Base-by-base conservation (phyloP, 2,797 vertebrate species). In the Microhierax caerulescens region DNA sequence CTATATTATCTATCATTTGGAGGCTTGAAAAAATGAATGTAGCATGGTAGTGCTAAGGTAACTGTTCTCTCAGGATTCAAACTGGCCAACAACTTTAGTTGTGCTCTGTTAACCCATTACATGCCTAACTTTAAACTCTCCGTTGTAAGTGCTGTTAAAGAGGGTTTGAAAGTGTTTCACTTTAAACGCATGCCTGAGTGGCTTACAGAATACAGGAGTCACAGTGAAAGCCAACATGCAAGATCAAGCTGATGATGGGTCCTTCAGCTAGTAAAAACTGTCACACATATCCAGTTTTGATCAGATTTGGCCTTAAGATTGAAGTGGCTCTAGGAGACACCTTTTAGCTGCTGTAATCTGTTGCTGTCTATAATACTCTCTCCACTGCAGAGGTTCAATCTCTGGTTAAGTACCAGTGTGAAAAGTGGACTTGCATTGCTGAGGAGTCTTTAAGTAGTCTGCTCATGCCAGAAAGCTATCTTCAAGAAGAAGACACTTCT, bases 231-330 rank as follows among this genome's bases (percentile, higher is more conserved):
- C 22, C 41, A 77, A 41, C 25, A 36, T 43, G 60, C 25, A 56
- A 56, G 23, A 70, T 3, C 1, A 6, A 73, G 57, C 16, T 28
- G 51, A n/a, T 0, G 1, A 12, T 32, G 30, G 5, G 25, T 75
- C 50, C 34, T 88, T 64, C 57, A 72, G 64, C 43, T 59, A 53
- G 72, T 63, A 57, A 28, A 63, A 81, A 53, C 9, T 37, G 9
- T 36, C 7, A 3, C 30, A 43, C 6, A n/a, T 72, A 34, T 21
- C 19, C 25, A 34, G 18, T 63, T 85, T 63, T 81, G 22, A 53
- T 56, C 68, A 39, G 24, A 50, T 78, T 82, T 74, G 30, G 25
- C 56, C 28, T 76, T 74, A n/a, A 30, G 37, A 48, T 72, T 68
- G n/a, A 78, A 86, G 28, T 30, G 21, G 15, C 34, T 23, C 7